Evolutionary conservation across 2,113 vertebrate species (phyloP), one percentile per base, ranked within the genome.

Genomic region (Myocastor coypus): DNA sequence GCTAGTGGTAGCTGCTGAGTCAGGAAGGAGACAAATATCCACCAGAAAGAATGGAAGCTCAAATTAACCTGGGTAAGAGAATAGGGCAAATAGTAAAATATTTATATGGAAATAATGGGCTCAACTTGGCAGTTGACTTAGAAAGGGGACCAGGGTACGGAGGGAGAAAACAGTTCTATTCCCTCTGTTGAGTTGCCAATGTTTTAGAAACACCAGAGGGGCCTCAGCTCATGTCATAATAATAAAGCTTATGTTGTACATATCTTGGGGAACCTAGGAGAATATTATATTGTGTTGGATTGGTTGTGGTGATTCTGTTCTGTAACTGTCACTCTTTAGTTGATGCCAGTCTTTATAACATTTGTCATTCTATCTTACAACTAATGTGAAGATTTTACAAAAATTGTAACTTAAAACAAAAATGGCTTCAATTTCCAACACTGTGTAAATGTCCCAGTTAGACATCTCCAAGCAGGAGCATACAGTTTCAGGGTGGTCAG

Each of bases 311-410:
- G 73, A 90, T 75, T 96, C 22, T 34, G 0, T 80, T 64, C 87
- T 1, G 71, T 82, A 71, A 46, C 3, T 5, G 73, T 92, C 46
- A 81, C 57, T 94, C 59, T 77, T 68, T 7, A 7, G 20, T 66
- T 83, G 68, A 52, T 66, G 10, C 22, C 66, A 61, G 61, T 84
- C 88, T 95, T 92, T 75, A 91, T 46, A 80, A 57, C 82, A 90
- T 89, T 2, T 42, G 22, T 24, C 46, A 63, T 78, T 73, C 66
- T 66, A 26, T 19, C 71, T 84, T 75, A 17, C 46, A 90, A 92
- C 75, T 61, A 46, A 17, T 84, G 69, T 84, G n/a, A 89, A 87
- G 68, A 68, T 95, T 85, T 73, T 86, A 95, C 86, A 59, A 19
- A 84, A 96, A 90, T 78, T 55, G 57, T 57, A 59, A 26, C 5